These are phyloP conservation scores for Orthosia incerta DNA, from an alignment of 2,888 invertebrate genomes.

Conservation along the genomic window DNA sequence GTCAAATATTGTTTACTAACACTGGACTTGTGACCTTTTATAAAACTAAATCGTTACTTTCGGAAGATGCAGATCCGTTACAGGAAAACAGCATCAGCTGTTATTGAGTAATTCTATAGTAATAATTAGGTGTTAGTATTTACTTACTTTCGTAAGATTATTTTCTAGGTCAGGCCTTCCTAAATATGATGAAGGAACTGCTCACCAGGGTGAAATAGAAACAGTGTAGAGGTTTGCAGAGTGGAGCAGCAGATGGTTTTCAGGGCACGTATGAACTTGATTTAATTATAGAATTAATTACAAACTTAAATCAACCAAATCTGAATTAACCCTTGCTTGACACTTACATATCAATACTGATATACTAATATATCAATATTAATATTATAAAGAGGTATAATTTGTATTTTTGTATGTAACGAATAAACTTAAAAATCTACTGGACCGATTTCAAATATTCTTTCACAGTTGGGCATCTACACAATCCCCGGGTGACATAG, in stretches of 20 bases:
- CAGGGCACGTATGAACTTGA: not conserved
- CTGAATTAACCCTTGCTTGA: too few species aligned
- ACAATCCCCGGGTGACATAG: too few species aligned
- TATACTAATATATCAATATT: too few species aligned
- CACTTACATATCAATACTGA: too few species aligned
- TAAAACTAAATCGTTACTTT: constrained; percentile 14
- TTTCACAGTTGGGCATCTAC: too few species aligned
- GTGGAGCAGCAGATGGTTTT: not conserved
- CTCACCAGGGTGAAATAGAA: not conserved
- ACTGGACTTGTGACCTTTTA: constrained; percentile 32
- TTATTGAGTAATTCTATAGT: not conserved
- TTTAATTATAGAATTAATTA: not conserved
- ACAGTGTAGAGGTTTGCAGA: not conserved
- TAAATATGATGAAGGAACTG: not conserved
- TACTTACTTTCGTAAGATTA: not conserved
- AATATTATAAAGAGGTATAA: too few species aligned
- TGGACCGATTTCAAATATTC: too few species aligned
- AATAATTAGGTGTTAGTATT: not conserved
- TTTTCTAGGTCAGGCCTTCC: not conserved
- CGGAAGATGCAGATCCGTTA: not conserved
- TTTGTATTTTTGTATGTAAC: too few species aligned
- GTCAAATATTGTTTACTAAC: constrained; percentile 59
- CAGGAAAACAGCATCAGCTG: not conserved
- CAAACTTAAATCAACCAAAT: not conserved
- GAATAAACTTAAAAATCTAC: too few species aligned